phyloP scores from a whole-genome alignment of 2,888 invertebrate genomes.

The Sepiola atlantica region DNA sequence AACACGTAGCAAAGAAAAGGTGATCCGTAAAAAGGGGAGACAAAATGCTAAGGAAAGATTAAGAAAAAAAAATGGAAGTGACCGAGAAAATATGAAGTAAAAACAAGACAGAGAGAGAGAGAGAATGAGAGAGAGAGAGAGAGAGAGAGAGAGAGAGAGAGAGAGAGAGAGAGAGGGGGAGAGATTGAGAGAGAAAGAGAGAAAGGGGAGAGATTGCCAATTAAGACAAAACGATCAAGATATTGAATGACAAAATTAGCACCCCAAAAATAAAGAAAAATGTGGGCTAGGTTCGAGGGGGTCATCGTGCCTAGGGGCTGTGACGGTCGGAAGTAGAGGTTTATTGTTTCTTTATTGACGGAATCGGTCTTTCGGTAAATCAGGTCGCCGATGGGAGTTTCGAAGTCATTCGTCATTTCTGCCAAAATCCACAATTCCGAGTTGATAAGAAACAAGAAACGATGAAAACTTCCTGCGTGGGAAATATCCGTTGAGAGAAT shows the following conservation, averaged over 20 bases:
- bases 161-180: background rate
- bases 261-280: background rate
- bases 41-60: background rate
- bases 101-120: background rate
- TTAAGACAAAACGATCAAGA: background rate
- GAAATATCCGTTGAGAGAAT: background rate
- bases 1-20: background rate
- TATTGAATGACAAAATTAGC: background rate
- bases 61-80: background rate
- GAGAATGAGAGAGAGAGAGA: background rate
- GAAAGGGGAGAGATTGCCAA: background rate
- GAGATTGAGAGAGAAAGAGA: background rate
- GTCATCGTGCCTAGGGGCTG: background rate
- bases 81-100: background rate
- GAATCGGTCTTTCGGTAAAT: background rate
- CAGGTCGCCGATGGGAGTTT: background rate
- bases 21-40: background rate
- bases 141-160: background rate
- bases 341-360: background rate
- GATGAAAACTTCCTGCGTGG: background rate
- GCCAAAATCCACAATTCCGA: background rate
- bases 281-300: background rate
- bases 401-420: background rate
- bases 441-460: background rate
- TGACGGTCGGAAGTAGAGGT: background rate